Conservation (phyloP, 2,888 invertebrate genomes). For the Ditula angustiorana region DNA sequence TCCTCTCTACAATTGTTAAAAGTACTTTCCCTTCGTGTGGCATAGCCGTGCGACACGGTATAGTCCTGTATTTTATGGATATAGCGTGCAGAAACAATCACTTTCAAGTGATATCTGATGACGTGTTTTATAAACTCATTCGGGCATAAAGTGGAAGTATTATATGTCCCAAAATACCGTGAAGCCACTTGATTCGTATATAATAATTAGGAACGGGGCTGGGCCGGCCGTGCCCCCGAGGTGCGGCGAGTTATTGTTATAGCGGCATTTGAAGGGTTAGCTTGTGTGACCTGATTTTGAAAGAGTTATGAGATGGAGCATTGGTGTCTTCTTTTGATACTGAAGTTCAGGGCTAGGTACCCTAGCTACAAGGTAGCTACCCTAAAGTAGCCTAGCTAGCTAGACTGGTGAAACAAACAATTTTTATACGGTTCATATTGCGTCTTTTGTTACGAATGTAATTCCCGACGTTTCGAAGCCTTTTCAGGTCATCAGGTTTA, state of each 20-base stretch:
- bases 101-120: neutral
- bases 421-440: no score
- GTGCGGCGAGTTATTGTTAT: neutral
- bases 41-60: no score
- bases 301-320: neutral
- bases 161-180: neutral
- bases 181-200: slow-evolving; percentile 9
- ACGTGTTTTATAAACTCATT: neutral
- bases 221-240: slow-evolving; percentile 10
- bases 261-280: slow-evolving; percentile 1
- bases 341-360: no score
- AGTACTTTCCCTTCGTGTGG: no score
- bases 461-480: no score
- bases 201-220: neutral
- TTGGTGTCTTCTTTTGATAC: no score
- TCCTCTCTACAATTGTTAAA: no score
- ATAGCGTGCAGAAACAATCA: neutral
- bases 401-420: no score
- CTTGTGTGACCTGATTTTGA: neutral
- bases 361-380: no score
- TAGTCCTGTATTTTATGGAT: neutral
- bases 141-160: neutral
- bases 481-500: no score
- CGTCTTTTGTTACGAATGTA: no score
- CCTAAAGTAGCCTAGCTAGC: no score